Evolutionary conservation across 2,113 vertebrate species (phyloP), one percentile per base, ranked within the genome.

Genomic region (Panthera uncia): DNA sequence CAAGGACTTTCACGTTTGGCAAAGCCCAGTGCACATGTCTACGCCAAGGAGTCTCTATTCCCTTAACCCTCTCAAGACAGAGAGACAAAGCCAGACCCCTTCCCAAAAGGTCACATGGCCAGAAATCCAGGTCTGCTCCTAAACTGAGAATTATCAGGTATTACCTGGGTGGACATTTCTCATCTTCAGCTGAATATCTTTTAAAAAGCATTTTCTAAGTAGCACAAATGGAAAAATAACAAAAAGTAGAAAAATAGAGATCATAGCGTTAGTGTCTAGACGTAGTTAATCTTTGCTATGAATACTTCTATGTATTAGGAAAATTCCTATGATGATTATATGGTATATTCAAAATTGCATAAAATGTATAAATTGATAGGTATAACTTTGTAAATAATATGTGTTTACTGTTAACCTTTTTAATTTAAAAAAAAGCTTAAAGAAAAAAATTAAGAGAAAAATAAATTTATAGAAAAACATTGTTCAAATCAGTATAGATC

Each of bases 1-100:
- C 38, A 52, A 27, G 18, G 94, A 48, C 5, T 8, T 41, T 4
- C 50, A 18, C 0, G 1, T 12, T 25, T 13, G 48, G 29, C 8
- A 36, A 63, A 90, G 63, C 41, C 71, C 50, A 50, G 0, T 0
- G 1, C 10, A 29, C 1, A 14, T 31, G 23, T 89, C 12, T 27
- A 31, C 21, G 27, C 25, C 91, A 48, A 63, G 48, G n/a, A 41
- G 3, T 11, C 21, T 3, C 0, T 29, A 12, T 12, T 5, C 36
- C 16, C 45, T 45, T 21, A 25, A 23, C 36, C n/a, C 4, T 27
- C 31, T 65, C 15, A 2, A 63, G 31, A 33, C 1, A 33, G n/a
- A 94, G 45, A 52, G 38, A 61, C 19, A 50, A 89, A 41, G 33
- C 15, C 31, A 69, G 25, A 5, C 23, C 5, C 38, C 36, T 21